Percentiles rank a stretch among this genome's conserved stretches.
phyloP scores from a whole-genome alignment of 2,888 invertebrate genomes.

The Caenorhabditis angaria region DNA sequence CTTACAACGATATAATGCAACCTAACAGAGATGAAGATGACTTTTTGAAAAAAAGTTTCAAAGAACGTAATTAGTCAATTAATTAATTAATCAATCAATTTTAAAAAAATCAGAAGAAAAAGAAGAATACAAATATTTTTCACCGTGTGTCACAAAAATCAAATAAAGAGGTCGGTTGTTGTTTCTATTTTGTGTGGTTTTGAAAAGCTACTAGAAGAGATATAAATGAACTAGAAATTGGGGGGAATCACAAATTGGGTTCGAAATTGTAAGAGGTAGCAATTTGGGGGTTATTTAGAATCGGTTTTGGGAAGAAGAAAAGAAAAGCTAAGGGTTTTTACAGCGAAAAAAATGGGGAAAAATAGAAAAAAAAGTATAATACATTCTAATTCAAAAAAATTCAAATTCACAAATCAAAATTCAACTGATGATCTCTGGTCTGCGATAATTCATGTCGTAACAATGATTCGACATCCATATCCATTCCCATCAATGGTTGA shows the following conservation, averaged over 20 bases:
- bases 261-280: not conserved
- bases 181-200: not conserved
- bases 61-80: no score
- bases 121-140: not conserved
- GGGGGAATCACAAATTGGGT: conserved; percentile 3
- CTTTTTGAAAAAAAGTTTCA: not conserved
- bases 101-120: conserved; percentile 13
- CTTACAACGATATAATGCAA: conserved; percentile 9
- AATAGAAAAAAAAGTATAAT: conserved; percentile 12
- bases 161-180: not conserved
- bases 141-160: not conserved
- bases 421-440: conserved; percentile 53
- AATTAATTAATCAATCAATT: no score
- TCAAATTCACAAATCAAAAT: conserved; percentile 54
- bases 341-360: not conserved
- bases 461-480: conserved; percentile 66
- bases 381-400: not conserved
- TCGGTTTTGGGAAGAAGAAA: conserved; percentile 6
- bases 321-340: conserved; percentile 4
- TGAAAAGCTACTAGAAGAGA: not conserved
- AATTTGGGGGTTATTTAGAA: conserved; percentile 5
- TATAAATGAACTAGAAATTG: not conserved
- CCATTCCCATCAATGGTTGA: conserved; percentile 56
- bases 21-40: conserved; percentile 7
- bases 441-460: conserved; percentile 64